Evolutionary conservation across 2,888 invertebrate genomes (phyloP), one percentile per base, ranked within the genome.

Genomic region (Arctia plantaginis): DNA sequence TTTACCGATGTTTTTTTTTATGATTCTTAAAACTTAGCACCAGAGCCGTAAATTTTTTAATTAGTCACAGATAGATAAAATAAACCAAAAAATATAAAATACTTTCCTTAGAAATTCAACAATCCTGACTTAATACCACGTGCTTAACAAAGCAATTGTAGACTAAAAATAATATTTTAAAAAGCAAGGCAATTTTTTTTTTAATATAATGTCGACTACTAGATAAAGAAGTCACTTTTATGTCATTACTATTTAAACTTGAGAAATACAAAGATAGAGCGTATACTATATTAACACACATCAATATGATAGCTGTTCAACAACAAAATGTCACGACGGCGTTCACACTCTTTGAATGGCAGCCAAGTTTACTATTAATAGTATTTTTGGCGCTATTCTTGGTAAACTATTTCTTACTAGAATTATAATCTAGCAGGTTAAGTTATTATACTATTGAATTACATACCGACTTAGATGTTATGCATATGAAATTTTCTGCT

Each of bases 341-440:
- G 44, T 69, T 55, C 68, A 67, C 66, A 71, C n/a, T 75, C 78
- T 76, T 84, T 84, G 86, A 79, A 74, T 70, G 62, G 65, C 30
- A 69, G 85, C 86, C 86, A 85, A 84, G 67, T 75, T 74, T 64
- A 30, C 68, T 67, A 74, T 72, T 75, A 68, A 75, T 75, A 76
- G 69, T 59, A 69, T 73, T 72, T 71, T 51, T 51, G 73, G 30
- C 33, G 65, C 73, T 79, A 76, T 79, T 79, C 66, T 79, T 77
- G 74, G 68, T 71, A 69, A 44, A 73, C 73, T 51, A 59, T 70
- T 69, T 55, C 78, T 74, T 85, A 79, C 79, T 59, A n/a, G 30
- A 15, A 18, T 67, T 55, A 67, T n/a, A 67, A 67, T 41, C 20
- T 59, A 35, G 18, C 27, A 47, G 71, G 30, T 65, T 27, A 23